These are phyloP conservation scores for Lumbricus terrestris DNA, from an alignment of 2,888 invertebrate species.

Conservation along the genomic window DNA sequence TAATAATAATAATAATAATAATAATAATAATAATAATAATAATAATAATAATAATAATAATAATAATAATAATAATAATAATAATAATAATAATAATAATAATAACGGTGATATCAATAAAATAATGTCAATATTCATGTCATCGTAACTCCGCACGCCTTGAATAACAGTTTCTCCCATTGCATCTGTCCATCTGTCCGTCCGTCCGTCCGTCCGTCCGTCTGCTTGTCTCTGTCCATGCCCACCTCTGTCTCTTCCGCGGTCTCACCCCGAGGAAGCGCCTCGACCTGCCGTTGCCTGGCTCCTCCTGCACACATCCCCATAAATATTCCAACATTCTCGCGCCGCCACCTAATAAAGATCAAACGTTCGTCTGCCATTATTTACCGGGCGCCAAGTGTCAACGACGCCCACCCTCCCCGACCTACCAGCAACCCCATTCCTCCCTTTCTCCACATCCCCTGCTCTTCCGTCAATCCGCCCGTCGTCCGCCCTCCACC, in stretches of 20 bases:
- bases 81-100: background rate
- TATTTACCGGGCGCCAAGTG: background rate
- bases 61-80: background rate
- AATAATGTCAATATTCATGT: background rate
- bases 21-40: background rate
- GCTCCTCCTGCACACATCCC: background rate
- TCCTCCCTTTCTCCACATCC: conserved; percentile 3
- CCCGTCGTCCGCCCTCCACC: background rate
- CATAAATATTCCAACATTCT: conserved; percentile 3
- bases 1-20: background rate
- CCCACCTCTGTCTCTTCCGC: background rate
- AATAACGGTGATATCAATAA: background rate
- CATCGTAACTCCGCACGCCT: background rate
- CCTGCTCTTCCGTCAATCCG: background rate
- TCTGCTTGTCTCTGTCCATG: background rate
- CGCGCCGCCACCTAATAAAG: background rate
- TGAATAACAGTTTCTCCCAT: background rate
- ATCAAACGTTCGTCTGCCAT: background rate
- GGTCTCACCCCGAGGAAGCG: background rate
- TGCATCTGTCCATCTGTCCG: background rate
- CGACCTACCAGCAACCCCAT: background rate
- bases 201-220: background rate
- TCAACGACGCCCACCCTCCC: background rate
- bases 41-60: background rate
- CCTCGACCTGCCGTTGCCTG: background rate